A percentile compares a stretch with the other conserved stretches of the same genome.
phyloP scores from a whole-genome alignment of 1,140 invertebrate genomes.

The Brachionus asplanchnoidis region DNA sequence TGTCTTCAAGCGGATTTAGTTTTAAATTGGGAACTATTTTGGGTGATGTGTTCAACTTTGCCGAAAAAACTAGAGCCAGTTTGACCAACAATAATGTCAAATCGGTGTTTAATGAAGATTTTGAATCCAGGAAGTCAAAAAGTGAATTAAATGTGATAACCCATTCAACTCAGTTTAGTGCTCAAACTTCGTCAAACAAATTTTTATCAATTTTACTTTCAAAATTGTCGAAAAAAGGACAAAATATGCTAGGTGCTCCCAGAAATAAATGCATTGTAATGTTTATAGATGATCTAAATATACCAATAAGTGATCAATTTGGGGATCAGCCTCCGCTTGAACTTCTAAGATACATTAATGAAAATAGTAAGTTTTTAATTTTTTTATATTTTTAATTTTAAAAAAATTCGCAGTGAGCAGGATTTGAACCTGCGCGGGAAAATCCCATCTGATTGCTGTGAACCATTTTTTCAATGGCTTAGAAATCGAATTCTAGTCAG shows the following conservation, averaged over 20 bases:
- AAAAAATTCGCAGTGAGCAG: slow-evolving; percentile 5
- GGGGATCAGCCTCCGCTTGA: slow-evolving; percentile 79
- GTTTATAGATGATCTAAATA: slow-evolving; percentile 83
- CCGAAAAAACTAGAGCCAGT: neutral
- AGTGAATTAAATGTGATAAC: slow-evolving; percentile 4
- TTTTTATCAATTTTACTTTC: slow-evolving; percentile 69
- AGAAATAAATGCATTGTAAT: slow-evolving; percentile 72
- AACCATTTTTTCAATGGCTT: neutral
- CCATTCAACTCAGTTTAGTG: slow-evolving; percentile 32
- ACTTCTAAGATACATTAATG: slow-evolving; percentile 64
- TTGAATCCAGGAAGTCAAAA: neutral
- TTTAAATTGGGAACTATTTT: slow-evolving; percentile 15
- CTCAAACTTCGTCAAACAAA: slow-evolving; percentile 67
- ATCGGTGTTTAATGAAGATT: slow-evolving; percentile 11
- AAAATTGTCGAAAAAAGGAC: slow-evolving; percentile 73
- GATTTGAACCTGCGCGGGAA: neutral
- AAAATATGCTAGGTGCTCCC: slow-evolving; percentile 69
- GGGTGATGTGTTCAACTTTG: slow-evolving; percentile 36
- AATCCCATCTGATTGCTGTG: neutral
- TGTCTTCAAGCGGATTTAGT: neutral
- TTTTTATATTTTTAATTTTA: neutral
- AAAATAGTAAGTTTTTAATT: slow-evolving; percentile 1
- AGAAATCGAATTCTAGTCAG: neutral
- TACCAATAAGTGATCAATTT: slow-evolving; percentile 76
- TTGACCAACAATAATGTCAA: slow-evolving; percentile 22